Conservation (phyloP, 1,140 invertebrate species). For the Oncopeltus fasciatus region DNA sequence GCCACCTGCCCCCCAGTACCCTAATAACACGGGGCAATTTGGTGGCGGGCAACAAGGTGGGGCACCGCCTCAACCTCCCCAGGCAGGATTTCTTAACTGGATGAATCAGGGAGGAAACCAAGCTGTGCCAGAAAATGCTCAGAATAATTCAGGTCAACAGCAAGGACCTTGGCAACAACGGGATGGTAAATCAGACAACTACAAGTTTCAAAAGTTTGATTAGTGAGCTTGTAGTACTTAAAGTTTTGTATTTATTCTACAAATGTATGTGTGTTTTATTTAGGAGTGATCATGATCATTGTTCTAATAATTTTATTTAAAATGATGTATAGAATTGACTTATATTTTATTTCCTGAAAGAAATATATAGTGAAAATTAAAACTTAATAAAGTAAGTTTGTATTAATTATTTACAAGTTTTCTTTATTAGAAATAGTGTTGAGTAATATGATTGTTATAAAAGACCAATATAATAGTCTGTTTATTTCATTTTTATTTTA, state of each 20-base stretch:
- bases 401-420: background rate
- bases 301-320: background rate
- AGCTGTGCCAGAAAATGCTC: background rate
- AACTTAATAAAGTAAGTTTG: background rate
- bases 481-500: too few species aligned
- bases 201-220: conserved; percentile 9
- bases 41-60: conserved; percentile 26
- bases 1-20: conserved; percentile 13
- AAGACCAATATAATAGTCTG: too few species aligned
- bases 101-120: conserved; percentile 32
- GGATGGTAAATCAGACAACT: background rate
- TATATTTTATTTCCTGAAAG: background rate
- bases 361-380: background rate
- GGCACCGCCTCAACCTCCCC: conserved; percentile 35
- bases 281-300: background rate
- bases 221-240: conserved; percentile 4
- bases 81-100: conserved; percentile 40
- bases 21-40: conserved; percentile 13
- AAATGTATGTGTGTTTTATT: conserved; percentile 4
- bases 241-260: background rate
- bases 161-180: conserved; percentile 9
- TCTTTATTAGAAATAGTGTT: too few species aligned
- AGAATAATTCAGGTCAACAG: conserved; percentile 4
- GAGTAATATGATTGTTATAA: too few species aligned
- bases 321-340: background rate